Base-by-base conservation (phyloP, 2,888 invertebrate species). In the Ophion obscuratus region DNA sequence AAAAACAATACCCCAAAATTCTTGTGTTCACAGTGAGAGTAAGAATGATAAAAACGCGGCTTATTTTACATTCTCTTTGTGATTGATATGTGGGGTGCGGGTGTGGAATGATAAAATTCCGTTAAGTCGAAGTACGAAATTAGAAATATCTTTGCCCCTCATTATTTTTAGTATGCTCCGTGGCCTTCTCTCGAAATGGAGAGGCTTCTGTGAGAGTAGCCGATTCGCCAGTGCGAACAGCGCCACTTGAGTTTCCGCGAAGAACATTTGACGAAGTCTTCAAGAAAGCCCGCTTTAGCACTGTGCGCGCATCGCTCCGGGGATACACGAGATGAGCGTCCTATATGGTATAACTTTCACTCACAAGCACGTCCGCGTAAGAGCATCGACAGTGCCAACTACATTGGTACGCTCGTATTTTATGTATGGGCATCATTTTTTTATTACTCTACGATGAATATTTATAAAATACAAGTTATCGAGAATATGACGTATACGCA, bases 321-420 rank as follows among this genome's bases (percentile, higher is more conserved):
- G 87, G 90, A 91, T 91, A 90, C 90, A 89, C 90, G 91, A 90
- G 68, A 59, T 89, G 90, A 89, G 89, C 61, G 94, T 92, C 93
- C 94, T 93, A 94, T 93, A 94, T 94, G 92, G 90, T 89, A 85
- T 68, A 93, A 94, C 93, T 94, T 94, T 94, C 94, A 94, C 93
- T 94, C 93, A 90, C 81, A 82, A 71, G 67, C 53, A 85, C 88
- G 91, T 91, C 92, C 92, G 90, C 93, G 92, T 93, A 93, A 93
- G 93, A 93, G 91, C 90, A 89, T 91, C 91, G 91, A 93, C 90
- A 91, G 87, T 77, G 64, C 10, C 57, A 47, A 64, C 64, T 24
- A 61, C 61, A 61, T n/a, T 9, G 53, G 57, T 73, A 17, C 59
- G 36, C 59, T 57, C 27, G 17, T 24, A 2, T 57, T 61, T 53